Percentiles rank a stretch among this genome's conserved stretches.
Conservation (phyloP, 2,797 vertebrate species). For the Sebastes aleutianus region DNA sequence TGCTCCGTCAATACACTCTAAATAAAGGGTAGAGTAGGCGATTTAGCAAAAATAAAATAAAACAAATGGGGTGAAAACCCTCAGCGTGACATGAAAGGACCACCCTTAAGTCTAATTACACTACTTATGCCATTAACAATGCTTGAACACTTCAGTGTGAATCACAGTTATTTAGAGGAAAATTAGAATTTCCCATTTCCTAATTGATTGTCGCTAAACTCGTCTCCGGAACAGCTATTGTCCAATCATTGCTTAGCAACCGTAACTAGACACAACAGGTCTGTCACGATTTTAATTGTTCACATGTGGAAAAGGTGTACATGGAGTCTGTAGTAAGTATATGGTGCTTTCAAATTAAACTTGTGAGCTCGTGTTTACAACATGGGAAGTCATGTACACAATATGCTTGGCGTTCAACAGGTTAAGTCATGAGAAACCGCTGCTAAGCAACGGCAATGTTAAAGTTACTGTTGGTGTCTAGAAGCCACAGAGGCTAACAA, state of each 20-base stretch:
- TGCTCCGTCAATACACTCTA: not conserved
- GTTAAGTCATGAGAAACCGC: too few species aligned
- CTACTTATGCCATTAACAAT: constrained; percentile 21
- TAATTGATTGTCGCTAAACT: not conserved
- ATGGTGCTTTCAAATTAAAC: too few species aligned
- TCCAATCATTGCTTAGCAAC: not conserved
- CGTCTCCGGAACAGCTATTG: not conserved
- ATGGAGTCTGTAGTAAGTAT: too few species aligned
- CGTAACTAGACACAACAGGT: not conserved
- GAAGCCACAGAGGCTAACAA: too few species aligned
- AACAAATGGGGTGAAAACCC: not conserved
- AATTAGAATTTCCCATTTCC: not conserved
- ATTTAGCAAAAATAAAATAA: constrained; percentile 9
- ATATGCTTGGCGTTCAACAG: too few species aligned
- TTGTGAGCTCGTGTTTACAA: too few species aligned
- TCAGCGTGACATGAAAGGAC: not conserved
- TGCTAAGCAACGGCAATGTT: too few species aligned
- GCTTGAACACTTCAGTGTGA: not conserved
- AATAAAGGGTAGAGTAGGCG: not conserved
- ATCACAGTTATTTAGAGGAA: not conserved
- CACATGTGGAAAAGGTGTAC: not conserved
- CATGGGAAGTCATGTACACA: too few species aligned
- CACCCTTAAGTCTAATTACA: constrained; percentile 36
- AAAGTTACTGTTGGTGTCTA: too few species aligned
- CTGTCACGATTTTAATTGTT: not conserved